These are phyloP conservation scores for Hippocampus kuda DNA, from an alignment of 2,797 vertebrate species.

Conservation along the genomic window DNA sequence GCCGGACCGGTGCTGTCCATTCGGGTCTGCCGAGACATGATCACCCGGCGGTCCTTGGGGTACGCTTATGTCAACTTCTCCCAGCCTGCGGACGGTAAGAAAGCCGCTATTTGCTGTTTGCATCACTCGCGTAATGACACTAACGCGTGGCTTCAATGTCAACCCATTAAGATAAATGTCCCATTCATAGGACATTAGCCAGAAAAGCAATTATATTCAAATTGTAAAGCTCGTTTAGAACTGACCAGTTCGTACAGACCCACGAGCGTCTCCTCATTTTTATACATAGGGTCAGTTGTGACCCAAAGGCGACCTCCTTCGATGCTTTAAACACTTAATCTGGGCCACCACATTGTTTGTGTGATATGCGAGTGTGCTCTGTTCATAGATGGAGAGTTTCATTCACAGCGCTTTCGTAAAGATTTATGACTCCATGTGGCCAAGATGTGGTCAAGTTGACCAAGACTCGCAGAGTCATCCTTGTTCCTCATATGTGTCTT, in stretches of 20 bases:
- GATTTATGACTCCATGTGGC: background rate
- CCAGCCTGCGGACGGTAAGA: slow-evolving; percentile 91
- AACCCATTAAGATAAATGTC: background rate
- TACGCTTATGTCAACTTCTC: slow-evolving; percentile 99
- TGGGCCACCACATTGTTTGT: background rate
- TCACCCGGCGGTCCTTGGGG: slow-evolving; percentile 91
- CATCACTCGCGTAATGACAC: slow-evolving; percentile 11
- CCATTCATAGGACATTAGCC: background rate
- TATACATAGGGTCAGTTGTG: background rate
- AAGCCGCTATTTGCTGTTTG: background rate
- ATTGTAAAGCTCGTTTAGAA: background rate
- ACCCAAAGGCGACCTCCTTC: background rate
- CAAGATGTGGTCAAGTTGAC: background rate
- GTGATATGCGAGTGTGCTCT: background rate
- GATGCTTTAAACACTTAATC: background rate
- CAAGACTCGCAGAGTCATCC: background rate
- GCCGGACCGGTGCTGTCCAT: slow-evolving; percentile 95
- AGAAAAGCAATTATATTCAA: background rate
- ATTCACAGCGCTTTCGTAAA: background rate
- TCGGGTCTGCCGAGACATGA: slow-evolving; percentile 95
- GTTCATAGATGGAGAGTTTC: background rate
- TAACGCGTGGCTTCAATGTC: slow-evolving; percentile 24
- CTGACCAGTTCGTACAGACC: slow-evolving; percentile 23
- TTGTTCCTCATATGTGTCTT: background rate
- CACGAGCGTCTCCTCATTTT: slow-evolving; percentile 47